Base-by-base conservation (phyloP, 2,888 invertebrate species). In the Drosophila putrida region DNA sequence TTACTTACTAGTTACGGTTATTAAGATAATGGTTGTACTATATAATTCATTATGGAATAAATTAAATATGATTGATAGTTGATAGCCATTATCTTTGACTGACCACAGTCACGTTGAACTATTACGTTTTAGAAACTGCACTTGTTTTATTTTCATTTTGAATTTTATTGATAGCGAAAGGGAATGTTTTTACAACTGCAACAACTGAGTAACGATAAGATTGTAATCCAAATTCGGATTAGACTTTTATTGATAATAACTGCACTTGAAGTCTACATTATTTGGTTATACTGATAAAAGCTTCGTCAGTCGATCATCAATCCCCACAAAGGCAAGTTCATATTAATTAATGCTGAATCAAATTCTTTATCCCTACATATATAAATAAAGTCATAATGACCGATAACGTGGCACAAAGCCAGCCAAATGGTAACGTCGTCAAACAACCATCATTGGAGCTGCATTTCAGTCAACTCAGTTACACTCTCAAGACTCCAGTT, bases 401-500 rank as follows among this genome's bases (percentile, higher is more conserved):
- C 28, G 79, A 87, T 65, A 84, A 66, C 57, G 53, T 51, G 8
- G 54, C 38, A 31, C 46, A 25, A 20, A 47, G 11, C 9, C 69
- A 10, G 63, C 75, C 49, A 64, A 62, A 6, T 31, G 66, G 57
- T 39, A 31, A 10, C 4, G 8, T 68, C 58, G 41, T n/a, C 10
- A 58, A 50, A 11, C 64, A 69, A 27, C 59, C 77, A 28, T 6
- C 77, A 9, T 51, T 88, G 51, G 80, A 86, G 68, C 59, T 90
- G 57, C 82, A 79, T 49, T 90, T 90, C 65, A 77, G 71, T 28
- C 80, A 90, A 62, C 79, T 91, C n/a, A 75, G 71, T 71, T 91
- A 90, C 67, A 75, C 65, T 38, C 25, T 75, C 20, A 90, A 83
- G 63, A 27, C 38, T 1, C 25, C n/a, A 28, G 20, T 8, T 4